Evolutionary conservation across 2,888 invertebrate species (phyloP).

Genomic region (Parochlus steinenii): DNA sequence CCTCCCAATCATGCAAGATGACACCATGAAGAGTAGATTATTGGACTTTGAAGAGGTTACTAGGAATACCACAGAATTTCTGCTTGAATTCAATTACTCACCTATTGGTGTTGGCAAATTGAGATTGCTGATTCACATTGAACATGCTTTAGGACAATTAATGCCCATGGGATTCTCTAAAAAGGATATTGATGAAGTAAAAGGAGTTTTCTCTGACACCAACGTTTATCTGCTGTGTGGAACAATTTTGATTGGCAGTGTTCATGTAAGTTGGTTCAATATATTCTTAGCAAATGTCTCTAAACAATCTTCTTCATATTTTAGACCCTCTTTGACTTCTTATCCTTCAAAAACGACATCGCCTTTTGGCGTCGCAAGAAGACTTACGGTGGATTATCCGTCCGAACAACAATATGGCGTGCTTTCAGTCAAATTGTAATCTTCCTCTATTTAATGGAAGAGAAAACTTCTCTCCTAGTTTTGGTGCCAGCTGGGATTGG

Average conservation of each 20-base stretch:
- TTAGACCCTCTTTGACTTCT: conserved; percentile 86
- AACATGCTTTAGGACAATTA: conserved; percentile 53
- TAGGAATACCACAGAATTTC: conserved; percentile 39
- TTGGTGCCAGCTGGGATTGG: conserved; percentile 74
- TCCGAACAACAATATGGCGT: conserved; percentile 81
- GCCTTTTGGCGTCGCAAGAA: conserved; percentile 80
- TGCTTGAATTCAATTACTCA: conserved; percentile 50
- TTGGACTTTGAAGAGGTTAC: conserved; percentile 55
- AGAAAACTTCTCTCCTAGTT: conserved; percentile 79
- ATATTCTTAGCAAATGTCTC: not conserved
- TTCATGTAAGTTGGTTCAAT: conserved; percentile 61
- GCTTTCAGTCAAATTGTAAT: conserved; percentile 84
- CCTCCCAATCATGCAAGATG: conserved; percentile 67
- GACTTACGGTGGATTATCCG: conserved; percentile 78
- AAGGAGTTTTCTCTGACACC: conserved; percentile 90
- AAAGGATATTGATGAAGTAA: conserved; percentile 92
- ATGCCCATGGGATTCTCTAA: conserved; percentile 68
- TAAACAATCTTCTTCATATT: conserved; percentile 20
- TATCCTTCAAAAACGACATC: conserved; percentile 96
- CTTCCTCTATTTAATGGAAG: conserved; percentile 82
- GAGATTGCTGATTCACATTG: conserved; percentile 59
- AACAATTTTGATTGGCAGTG: conserved; percentile 77
- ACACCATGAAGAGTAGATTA: conserved; percentile 64
- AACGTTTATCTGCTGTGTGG: conserved; percentile 80
- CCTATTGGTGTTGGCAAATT: conserved; percentile 68